Evolutionary conservation across 2,113 vertebrate genomes (phyloP), one percentile per base, ranked within the genome.

Genomic region (Mus musculus): DNA sequence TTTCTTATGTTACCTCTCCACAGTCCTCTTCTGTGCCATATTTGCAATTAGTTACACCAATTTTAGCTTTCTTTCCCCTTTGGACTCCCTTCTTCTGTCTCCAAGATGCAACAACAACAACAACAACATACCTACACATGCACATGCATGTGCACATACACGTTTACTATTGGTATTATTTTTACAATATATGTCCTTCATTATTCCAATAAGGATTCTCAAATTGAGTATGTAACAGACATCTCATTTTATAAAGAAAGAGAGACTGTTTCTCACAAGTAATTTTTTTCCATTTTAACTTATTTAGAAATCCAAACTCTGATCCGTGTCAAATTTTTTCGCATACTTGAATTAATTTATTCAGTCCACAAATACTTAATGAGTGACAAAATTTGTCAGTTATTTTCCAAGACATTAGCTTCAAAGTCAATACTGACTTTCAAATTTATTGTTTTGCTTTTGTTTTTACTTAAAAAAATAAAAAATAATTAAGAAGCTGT

Each of bases 321-420:
- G 5, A 46, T 93, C 22, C 71, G 13, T 59, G 77, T 69, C 63
- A 82, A 75, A 77, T 14, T 94, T 90, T 95, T n/a, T 65, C 42
- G 6, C 7, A 90, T 7, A 54, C 6, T 88, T 94, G 28, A 88
- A 82, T 75, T 72, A 24, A 85, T 78, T 81, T 11, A 94, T 95
- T 96, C 88, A 93, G 30, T 80, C n/a, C 73, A 84, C n/a, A n/a
- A 84, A 90, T 80, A 93, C 63, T 93, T 93, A 90, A 39, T 93
- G 88, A 90, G 20, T 75, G 65, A 88, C 46, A n/a, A 3, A 89
- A 82, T 49, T 63, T 88, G 4, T 7, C 36, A 91, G 77, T 54
- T 71, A 81, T 65, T 94, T 96, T 92, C 46, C n/a, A 77, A 81
- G 94, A 76, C 20, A 88, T 67, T 30, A 91, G 36, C 16, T 93